Evolutionary conservation across 1,140 invertebrate species (phyloP), one percentile per base, ranked within the genome.

Genomic region (Odontomachus brunneus): DNA sequence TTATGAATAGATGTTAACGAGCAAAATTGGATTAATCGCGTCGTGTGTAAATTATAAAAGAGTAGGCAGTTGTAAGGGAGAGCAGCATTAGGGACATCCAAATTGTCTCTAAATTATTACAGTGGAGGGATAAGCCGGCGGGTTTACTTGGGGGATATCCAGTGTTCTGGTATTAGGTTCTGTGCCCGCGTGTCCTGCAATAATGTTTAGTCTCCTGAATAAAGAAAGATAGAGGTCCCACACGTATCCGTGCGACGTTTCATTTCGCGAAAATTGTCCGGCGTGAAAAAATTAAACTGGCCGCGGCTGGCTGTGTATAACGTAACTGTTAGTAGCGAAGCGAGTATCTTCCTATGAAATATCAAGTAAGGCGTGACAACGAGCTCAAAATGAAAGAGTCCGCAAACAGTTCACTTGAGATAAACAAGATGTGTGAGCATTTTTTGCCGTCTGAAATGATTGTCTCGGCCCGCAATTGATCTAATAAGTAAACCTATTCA

Each of bases 21-120:
- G 9, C 49, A 29, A 19, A 19, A 69, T 2, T 57, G 14, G 24
- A 59, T 71, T 59, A 48, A 71, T 49, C 44, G 33, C 9, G 7
- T 24, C 17, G 53, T 55, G 15, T 7, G 48, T 2, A 63, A 19
- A 71, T 71, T 26, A 59, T 29, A 71, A 57, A 80, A 71, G 7
- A 17, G 9, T 48, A 44, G 14, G 3, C 14, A 48, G 33, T 22
- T 17, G 26, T 26, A 51, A 55, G 4, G 24, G 14, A 11, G n/a
- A 57, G 60, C n/a, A 55, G 19, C 81, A 78, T 65, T 63, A 57
- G 60, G 81, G 60, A 69, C 53, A 80, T 49, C 74, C 14, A 19
- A 75, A 80, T 83, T 83, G 67, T 83, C 62, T 17, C 38, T 69
- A 62, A 83, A 80, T 83, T 83, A 83, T 83, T 83, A 24, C 82